Evolutionary conservation across 2,888 invertebrate genomes (phyloP).

Genomic region (Lasioglossum vierecki): DNA sequence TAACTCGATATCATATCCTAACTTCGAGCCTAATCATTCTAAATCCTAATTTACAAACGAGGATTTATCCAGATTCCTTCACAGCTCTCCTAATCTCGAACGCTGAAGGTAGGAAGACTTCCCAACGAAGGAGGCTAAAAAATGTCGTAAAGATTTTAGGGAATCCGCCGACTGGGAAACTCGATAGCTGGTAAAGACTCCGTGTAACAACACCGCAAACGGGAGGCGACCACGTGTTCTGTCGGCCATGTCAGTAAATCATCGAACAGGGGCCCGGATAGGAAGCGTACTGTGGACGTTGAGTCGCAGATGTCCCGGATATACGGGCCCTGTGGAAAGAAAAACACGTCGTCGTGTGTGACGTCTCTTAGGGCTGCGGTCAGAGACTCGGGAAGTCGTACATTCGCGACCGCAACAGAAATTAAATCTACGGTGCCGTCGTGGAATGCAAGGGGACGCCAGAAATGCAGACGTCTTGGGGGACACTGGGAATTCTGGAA

Average conservation of each 20-base stretch:
- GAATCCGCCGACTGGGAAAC: neutral
- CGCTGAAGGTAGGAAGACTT: neutral
- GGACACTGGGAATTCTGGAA: neutral
- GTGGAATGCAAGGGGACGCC: conserved; percentile 29
- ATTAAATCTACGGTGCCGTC: conserved; percentile 51
- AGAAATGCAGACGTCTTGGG: neutral
- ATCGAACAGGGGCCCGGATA: conserved; percentile 45
- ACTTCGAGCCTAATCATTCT: neutral
- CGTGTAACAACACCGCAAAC: conserved; percentile 31
- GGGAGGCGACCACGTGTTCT: conserved; percentile 46
- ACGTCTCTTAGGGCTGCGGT: conserved; percentile 46
- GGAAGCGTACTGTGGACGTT: conserved; percentile 39
- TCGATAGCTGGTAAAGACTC: conserved; percentile 9
- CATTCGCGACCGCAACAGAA: conserved; percentile 57
- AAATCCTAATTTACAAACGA: neutral
- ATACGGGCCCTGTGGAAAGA: conserved; percentile 50
- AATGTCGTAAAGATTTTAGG: neutral
- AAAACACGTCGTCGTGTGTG: conserved; percentile 43
- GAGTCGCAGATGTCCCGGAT: conserved; percentile 74
- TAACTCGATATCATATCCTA: neutral
- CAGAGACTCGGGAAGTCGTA: conserved; percentile 61
- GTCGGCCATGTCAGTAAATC: conserved; percentile 57
- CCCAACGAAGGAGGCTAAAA: neutral
- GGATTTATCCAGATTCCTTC: neutral
- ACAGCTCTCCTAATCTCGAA: neutral